These are phyloP conservation scores for Heliocidaris tuberculata DNA, from an alignment of 35 echinoderm and acorn worm genomes.

Conservation along the genomic window DNA sequence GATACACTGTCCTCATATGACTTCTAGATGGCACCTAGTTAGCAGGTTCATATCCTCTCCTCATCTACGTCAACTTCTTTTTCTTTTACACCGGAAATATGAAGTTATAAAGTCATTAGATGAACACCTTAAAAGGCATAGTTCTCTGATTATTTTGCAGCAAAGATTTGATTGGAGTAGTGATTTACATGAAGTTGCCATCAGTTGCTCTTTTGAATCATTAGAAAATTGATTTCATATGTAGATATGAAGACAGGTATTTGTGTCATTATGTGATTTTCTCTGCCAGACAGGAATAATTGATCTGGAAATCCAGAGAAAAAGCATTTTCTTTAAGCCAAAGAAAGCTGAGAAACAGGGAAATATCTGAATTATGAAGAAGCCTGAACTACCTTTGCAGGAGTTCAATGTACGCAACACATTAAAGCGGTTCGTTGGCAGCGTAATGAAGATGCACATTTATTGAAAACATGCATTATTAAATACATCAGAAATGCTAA, in stretches of 20 bases:
- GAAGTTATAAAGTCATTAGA: neutral
- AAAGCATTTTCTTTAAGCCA: neutral
- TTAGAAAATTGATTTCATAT: no score
- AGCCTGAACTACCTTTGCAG: neutral
- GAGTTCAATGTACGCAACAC: neutral
- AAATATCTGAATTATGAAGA: constrained; percentile 13
- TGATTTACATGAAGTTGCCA: no score
- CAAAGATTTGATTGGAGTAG: neutral
- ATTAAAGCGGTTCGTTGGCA: neutral
- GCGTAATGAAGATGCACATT: constrained; percentile 45
- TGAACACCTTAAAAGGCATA: neutral
- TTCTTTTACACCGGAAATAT: neutral
- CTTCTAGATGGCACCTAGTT: neutral
- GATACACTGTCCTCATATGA: neutral
- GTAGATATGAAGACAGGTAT: neutral
- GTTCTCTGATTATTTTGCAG: neutral
- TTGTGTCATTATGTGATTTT: neutral
- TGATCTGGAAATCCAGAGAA: neutral
- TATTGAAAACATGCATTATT: constrained; percentile 44
- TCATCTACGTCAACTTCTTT: neutral
- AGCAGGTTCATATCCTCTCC: neutral
- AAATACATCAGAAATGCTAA: constrained; percentile 44
- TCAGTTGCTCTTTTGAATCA: no score
- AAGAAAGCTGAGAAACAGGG: neutral
- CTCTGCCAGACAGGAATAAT: neutral